Conservation (phyloP, 1,140 invertebrate species). For the Oryzaephilus surinamensis region DNA sequence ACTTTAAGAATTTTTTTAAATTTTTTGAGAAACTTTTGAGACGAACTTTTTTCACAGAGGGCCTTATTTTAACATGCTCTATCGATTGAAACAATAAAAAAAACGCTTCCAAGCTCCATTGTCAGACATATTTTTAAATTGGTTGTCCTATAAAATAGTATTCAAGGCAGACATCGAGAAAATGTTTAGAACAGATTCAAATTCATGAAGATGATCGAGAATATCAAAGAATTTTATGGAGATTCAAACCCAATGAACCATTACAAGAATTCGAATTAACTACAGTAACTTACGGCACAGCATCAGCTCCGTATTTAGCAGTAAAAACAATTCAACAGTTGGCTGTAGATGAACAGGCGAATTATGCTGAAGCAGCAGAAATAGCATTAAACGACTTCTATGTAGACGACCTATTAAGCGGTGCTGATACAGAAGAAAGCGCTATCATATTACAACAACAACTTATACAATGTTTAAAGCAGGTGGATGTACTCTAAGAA, state of each 20-base stretch:
- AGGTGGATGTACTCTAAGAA: constrained; percentile 29
- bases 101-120: constrained; percentile 31
- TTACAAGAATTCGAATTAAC: constrained; percentile 15
- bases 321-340: constrained; percentile 20
- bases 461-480: constrained; percentile 2
- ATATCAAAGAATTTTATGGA: constrained; percentile 38
- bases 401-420: constrained; percentile 34
- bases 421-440: constrained; percentile 12
- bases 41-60: too few relatives aligned
- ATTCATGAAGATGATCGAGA: constrained; percentile 25
- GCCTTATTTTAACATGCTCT: too few relatives aligned
- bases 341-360: constrained; percentile 10
- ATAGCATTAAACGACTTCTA: constrained; percentile 26
- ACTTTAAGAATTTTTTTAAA: too few relatives aligned
- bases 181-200: constrained; percentile 34
- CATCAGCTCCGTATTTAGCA: constrained; percentile 22
- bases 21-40: too few relatives aligned
- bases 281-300: constrained; percentile 27
- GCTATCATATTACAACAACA: constrained; percentile 14
- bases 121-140: constrained; percentile 22
- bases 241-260: constrained; percentile 6
- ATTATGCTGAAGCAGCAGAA: constrained; percentile 16
- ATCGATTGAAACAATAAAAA: too few relatives aligned
- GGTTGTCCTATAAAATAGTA: constrained; percentile 28
- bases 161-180: constrained; percentile 27